These are phyloP conservation scores for Orchesella cincta DNA, from an alignment of 1,140 invertebrate genomes.

Conservation along the genomic window DNA sequence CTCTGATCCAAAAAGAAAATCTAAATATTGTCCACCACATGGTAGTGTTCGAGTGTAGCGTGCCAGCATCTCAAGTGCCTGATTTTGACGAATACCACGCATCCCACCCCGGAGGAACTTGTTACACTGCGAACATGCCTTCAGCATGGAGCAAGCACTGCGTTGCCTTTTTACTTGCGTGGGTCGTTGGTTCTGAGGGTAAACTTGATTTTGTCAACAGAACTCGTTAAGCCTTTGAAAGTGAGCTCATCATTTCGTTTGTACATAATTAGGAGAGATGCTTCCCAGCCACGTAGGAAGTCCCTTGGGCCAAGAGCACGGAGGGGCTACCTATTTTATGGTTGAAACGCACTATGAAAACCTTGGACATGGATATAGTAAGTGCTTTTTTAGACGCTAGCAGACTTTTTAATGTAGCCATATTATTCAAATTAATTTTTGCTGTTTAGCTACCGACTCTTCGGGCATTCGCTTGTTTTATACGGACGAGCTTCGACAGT, in stretches of 20 bases:
- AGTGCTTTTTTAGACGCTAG: constrained; percentile 39
- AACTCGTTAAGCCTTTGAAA: no score
- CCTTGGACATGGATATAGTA: constrained; percentile 65
- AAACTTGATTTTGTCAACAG: no score
- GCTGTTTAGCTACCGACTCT: constrained; percentile 66
- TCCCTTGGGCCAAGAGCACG: constrained; percentile 69
- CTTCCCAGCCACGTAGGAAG: constrained; percentile 78
- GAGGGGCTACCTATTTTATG: constrained; percentile 78
- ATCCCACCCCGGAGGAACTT: constrained; percentile 64
- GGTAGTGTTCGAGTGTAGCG: constrained; percentile 76
- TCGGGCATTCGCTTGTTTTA: constrained; percentile 79
- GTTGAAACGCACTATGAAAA: constrained; percentile 87
- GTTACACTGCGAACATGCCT: constrained; percentile 70
- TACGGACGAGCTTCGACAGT: constrained; percentile 67
- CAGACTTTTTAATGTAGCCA: not conserved
- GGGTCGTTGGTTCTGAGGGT: constrained; percentile 79
- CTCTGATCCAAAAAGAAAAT: constrained; percentile 59
- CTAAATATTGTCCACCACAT: constrained; percentile 74
- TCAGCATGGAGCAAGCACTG: constrained; percentile 72
- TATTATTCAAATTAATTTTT: not conserved
- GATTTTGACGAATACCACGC: constrained; percentile 65
- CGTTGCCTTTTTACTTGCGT: constrained; percentile 74
- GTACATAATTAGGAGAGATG: constrained; percentile 64
- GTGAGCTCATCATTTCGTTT: not conserved
- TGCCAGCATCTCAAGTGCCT: constrained; percentile 49